Evolutionary conservation across 2,888 invertebrate species (phyloP), one percentile per base, ranked within the genome.

Genomic region (Tortrix viridana): DNA sequence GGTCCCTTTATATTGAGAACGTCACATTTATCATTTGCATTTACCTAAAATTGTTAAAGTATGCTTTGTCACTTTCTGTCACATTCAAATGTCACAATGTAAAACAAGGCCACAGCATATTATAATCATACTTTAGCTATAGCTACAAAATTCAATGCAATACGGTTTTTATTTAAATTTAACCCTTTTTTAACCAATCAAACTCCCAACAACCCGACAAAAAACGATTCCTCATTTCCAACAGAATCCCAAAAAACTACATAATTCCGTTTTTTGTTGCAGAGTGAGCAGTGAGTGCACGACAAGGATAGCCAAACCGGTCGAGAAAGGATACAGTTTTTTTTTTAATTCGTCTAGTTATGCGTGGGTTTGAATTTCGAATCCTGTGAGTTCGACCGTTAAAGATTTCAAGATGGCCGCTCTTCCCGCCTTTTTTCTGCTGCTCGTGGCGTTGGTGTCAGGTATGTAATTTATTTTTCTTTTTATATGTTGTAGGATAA

Each of bases 391-490:
- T 74, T 71, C 69, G 60, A 77, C 81, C 78, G 77, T 70, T 65
- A 69, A 71, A 75, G 72, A 75, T 74, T 69, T 67, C 81, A 89
- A 89, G 78, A 90, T 90, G 90, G 86, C 89, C 65, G 82, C 72
- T 65, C 68, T 89, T 85, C 83, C 89, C 89, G 90, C 89, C 72
- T 70, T 89, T 85, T 85, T 90, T 81, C 79, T 89, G 73, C 71
- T 89, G 41, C 69, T 89, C 77, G 84, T 80, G 58, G 79, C 75
- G 67, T 65, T 82, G 72, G 89, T 88, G 38, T 80, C 86, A 90
- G 90, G 90, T 90, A 69, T 80, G 85, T 66, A 63, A 64, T 68
- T 50, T 60, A 32, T 66, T 58, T 44, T 32, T 57, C 54, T 65
- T 20, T 26, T 26, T 14, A 7, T 16, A 12, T n/a, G 1, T 20